Base-by-base conservation (phyloP, 2,113 vertebrate genomes). In the Oxyura jamaicensis region DNA sequence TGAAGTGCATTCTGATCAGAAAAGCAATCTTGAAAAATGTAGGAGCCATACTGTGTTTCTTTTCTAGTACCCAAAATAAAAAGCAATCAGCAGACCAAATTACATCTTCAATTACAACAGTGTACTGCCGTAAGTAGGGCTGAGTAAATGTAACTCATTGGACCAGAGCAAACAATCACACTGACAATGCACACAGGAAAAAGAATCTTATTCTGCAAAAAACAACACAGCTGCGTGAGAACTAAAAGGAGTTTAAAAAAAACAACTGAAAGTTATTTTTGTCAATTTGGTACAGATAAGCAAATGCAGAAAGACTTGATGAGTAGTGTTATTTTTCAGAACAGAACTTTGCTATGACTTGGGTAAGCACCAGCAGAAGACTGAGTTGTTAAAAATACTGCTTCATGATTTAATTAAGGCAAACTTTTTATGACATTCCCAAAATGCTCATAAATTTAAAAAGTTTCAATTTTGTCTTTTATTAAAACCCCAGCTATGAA, bases 241-340 rank as follows among this genome's bases (percentile, higher is more conserved):
- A 84, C 33, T 44, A 72, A 95, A 89, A 71, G 67, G 76, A 91
- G 39, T 85, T 87, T 31, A 42, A 42, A 85, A 90, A 95, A 92
- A 86, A 48, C 81, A 79, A 44, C 23, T 69, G 66, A 50, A 86
- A 88, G 74, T 66, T 95, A 80, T 90, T 95, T 95, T 88, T 93
- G 50, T 83, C 72, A 18, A 35, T 77, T 90, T 63, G 36, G 63
- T 90, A 83, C 83, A 91, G 89, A 94, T 35, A 93, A 90, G 58
- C 29, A 68, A 83, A 85, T 11, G 66, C 28, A 67, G 78, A 79
- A 87, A 67, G 75, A 69, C 11, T 33, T 56, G 65, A 90, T 92
- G 65, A 94, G 50, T 25, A 26, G 8, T 3, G 8, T 29, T 59
- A 50, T 52, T 35, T 77, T 94, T 90, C 79, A 73, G 72, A 90